Percentiles rank a stretch among this genome's conserved stretches.
Evolutionary conservation across 2,113 vertebrate species (phyloP).

Genomic region (Tetrao urogallus): DNA sequence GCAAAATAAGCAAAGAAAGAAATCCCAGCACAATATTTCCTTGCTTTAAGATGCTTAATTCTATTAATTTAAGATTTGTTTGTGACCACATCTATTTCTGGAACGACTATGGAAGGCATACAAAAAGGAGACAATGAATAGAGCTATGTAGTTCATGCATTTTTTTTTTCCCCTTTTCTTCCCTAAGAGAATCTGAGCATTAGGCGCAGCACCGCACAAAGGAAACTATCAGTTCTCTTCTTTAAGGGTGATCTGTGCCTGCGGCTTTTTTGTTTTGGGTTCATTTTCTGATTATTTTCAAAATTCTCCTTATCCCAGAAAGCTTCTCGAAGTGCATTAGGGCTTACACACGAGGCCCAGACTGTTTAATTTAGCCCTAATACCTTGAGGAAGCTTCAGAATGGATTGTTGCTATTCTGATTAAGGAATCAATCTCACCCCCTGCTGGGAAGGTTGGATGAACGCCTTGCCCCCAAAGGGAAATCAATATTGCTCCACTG

Average conservation of each 20-base stretch:
- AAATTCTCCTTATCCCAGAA: constrained; percentile 19
- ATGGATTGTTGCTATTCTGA: constrained; percentile 30
- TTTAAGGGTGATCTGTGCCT: constrained; percentile 1
- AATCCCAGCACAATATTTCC: background rate
- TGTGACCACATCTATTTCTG: constrained; percentile 21
- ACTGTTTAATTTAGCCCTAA: constrained; percentile 66
- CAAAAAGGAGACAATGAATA: constrained; percentile 26
- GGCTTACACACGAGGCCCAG: constrained; percentile 37
- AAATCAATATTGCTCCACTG: constrained; percentile 14
- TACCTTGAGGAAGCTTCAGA: constrained; percentile 60
- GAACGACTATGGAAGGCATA: background rate
- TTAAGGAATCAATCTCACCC: constrained; percentile 33
- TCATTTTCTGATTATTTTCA: constrained; percentile 22
- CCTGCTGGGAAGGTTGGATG: background rate
- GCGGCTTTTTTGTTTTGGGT: constrained; percentile 32
- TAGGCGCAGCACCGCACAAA: constrained; percentile 35
- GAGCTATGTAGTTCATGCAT: background rate
- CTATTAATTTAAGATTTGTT: background rate
- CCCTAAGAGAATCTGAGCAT: background rate
- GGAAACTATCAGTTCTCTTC: background rate
- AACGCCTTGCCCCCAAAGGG: constrained; percentile 24
- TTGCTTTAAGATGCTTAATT: constrained; percentile 1
- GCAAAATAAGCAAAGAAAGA: background rate
- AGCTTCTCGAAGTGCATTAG: constrained; percentile 53
- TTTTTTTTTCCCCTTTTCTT: background rate